A percentile compares a stretch with the other conserved stretches of the same genome.
phyloP scores from a whole-genome alignment of 1,140 invertebrate genomes.

The Phthorimaea operculella region DNA sequence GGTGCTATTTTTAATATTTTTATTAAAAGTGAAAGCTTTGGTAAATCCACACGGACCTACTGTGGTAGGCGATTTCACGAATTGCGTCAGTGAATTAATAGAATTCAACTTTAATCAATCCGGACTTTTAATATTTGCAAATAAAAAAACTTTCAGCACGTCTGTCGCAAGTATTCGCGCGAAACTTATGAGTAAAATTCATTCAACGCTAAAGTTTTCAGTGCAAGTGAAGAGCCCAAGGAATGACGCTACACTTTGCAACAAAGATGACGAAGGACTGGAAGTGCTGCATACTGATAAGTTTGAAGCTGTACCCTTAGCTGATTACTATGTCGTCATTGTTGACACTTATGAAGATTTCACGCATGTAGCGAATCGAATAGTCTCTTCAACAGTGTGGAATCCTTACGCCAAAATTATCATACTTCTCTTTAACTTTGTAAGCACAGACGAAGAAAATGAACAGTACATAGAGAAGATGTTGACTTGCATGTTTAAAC shows the following conservation, averaged over 20 bases:
- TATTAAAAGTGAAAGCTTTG: slow-evolving; percentile 12
- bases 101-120: slow-evolving; percentile 32
- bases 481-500: slow-evolving; percentile 37
- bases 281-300: slow-evolving; percentile 19
- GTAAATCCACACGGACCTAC: slow-evolving; percentile 39
- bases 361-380: slow-evolving; percentile 26
- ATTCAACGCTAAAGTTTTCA: slow-evolving; percentile 27
- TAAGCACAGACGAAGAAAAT: slow-evolving; percentile 15
- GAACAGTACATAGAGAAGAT: slow-evolving; percentile 32
- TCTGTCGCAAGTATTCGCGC: slow-evolving; percentile 33
- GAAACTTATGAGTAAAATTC: slow-evolving; percentile 35
- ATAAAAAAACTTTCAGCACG: slow-evolving; percentile 31
- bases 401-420: slow-evolving; percentile 48
- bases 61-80: slow-evolving; percentile 34
- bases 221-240: slow-evolving; percentile 25
- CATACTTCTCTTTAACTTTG: slow-evolving; percentile 32
- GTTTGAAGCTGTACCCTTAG: slow-evolving; percentile 23
- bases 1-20: background rate
- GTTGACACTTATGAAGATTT: slow-evolving; percentile 37
- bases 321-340: slow-evolving; percentile 47
- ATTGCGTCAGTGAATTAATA: slow-evolving; percentile 41
- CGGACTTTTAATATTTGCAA: slow-evolving; percentile 37
- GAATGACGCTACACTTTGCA: slow-evolving; percentile 17
- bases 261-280: slow-evolving; percentile 9
- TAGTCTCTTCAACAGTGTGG: slow-evolving; percentile 39